These are phyloP conservation scores for Pseudococcus jackbeardsleyi DNA, from an alignment of 2,888 invertebrate genomes.

Conservation along the genomic window DNA sequence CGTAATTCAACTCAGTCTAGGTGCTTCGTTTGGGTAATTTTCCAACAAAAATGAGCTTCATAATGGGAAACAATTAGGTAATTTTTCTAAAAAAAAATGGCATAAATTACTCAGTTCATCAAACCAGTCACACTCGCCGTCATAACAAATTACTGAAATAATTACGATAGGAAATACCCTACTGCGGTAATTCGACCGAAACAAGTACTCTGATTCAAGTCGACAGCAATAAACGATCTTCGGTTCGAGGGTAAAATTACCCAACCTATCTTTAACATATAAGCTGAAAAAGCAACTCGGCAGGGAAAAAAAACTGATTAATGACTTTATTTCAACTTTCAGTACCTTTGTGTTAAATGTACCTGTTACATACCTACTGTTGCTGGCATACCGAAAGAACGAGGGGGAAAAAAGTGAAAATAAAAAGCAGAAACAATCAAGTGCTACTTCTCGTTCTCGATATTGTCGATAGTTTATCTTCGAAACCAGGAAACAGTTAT, in stretches of 20 bases:
- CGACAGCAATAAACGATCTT: constrained; percentile 9
- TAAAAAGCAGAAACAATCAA: not conserved
- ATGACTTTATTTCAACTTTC: constrained; percentile 30
- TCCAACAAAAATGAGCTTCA: not conserved
- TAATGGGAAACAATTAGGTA: not conserved
- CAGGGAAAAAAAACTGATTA: constrained; percentile 37
- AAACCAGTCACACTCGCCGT: not conserved
- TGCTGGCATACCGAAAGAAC: not conserved
- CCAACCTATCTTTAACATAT: not conserved
- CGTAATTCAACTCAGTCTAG: too few species aligned
- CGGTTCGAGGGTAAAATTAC: not conserved
- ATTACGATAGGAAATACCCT: not conserved
- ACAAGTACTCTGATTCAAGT: not conserved
- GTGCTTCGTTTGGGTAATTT: not conserved
- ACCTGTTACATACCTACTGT: constrained; percentile 29
- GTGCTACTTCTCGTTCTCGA: not conserved
- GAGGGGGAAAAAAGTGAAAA: not conserved
- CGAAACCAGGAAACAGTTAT: constrained; percentile 26
- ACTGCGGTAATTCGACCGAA: not conserved
- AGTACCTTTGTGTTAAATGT: constrained; percentile 32
- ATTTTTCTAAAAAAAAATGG: not conserved
- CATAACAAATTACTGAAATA: not conserved
- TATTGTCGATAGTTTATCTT: not conserved
- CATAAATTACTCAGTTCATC: not conserved
- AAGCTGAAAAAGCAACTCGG: constrained; percentile 2